Conservation (phyloP, 2,888 invertebrate genomes). For the Phaonia tiefii region DNA sequence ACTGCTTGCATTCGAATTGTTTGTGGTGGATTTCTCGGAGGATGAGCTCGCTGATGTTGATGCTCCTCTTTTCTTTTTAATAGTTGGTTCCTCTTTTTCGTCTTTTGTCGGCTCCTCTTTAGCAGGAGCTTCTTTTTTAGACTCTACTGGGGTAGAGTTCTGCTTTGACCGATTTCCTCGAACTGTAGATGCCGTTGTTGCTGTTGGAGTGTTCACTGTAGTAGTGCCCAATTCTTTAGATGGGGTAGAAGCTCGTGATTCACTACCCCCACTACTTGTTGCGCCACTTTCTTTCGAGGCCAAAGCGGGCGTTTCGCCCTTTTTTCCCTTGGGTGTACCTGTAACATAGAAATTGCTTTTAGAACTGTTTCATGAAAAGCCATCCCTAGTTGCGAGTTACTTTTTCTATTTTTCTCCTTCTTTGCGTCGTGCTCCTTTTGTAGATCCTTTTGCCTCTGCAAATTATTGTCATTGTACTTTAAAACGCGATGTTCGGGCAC, state of each 20-base stretch:
- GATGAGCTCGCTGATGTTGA: conserved; percentile 40
- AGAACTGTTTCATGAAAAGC: neutral
- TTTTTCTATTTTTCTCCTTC: conserved; percentile 85
- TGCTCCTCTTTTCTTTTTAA: conserved; percentile 71
- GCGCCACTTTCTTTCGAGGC: conserved; percentile 70
- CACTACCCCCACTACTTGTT: conserved; percentile 73
- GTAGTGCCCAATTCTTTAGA: conserved; percentile 81
- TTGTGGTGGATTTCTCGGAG: conserved; percentile 28
- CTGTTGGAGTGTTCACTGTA: conserved; percentile 47
- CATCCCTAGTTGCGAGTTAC: conserved; percentile 72
- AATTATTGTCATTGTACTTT: conserved; percentile 94
- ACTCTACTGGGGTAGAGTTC: conserved; percentile 63
- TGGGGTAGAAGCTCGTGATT: conserved; percentile 85
- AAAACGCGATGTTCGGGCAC: conserved; percentile 94
- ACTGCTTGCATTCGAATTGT: conserved; percentile 2
- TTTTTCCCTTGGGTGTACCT: conserved; percentile 79
- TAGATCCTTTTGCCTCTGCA: conserved; percentile 93
- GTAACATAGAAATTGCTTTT: conserved; percentile 18
- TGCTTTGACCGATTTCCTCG: conserved; percentile 67
- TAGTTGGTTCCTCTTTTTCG: conserved; percentile 70
- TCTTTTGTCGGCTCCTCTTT: conserved; percentile 72
- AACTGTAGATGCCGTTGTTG: conserved; percentile 66
- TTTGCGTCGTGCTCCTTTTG: conserved; percentile 89
- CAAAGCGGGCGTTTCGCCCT: conserved; percentile 72
- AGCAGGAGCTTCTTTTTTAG: conserved; percentile 45